Evolutionary conservation across 2,888 invertebrate genomes (phyloP).

Genomic region (Orchesella flavescens): DNA sequence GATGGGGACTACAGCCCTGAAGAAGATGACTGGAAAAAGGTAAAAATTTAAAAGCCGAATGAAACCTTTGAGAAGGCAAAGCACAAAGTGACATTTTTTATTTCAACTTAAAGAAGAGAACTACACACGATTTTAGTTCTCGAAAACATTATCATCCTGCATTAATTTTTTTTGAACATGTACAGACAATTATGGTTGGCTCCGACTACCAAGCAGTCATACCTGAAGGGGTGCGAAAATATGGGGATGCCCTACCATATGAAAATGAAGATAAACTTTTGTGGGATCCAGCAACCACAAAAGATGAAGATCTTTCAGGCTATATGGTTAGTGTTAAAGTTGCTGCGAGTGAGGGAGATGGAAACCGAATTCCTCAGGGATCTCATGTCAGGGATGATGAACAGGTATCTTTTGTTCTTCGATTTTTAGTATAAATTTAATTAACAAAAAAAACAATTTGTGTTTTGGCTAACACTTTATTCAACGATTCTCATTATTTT

Average conservation of each 20-base stretch:
- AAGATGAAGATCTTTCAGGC: slow-evolving; percentile 78
- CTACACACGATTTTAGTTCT: no score
- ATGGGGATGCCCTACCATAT: slow-evolving; percentile 94
- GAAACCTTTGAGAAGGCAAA: no score
- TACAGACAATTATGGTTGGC: slow-evolving; percentile 92
- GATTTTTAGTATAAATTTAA: no score
- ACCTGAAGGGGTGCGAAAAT: slow-evolving; percentile 91
- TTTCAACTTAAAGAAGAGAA: no score
- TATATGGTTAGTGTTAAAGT: slow-evolving; percentile 68
- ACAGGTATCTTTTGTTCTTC: slow-evolving; percentile 73
- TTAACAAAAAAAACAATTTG: no score
- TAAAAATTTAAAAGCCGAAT: no score
- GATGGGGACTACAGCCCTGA: slow-evolving; percentile 88
- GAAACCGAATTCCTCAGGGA: slow-evolving; percentile 77
- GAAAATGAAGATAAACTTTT: slow-evolving; percentile 95
- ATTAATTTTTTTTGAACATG: no score
- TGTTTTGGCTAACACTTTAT: neutral
- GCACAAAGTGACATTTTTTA: no score
- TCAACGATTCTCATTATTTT: slow-evolving; percentile 6
- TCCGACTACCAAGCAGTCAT: slow-evolving; percentile 94
- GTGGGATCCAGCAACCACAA: slow-evolving; percentile 90
- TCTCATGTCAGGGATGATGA: slow-evolving; percentile 83
- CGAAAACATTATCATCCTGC: no score
- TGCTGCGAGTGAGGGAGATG: slow-evolving; percentile 46
- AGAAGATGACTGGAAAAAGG: slow-evolving; percentile 91